Evolutionary conservation across 2,888 invertebrate species (phyloP), one percentile per base, ranked within the genome.

Genomic region (Blastobasis lacticolella): DNA sequence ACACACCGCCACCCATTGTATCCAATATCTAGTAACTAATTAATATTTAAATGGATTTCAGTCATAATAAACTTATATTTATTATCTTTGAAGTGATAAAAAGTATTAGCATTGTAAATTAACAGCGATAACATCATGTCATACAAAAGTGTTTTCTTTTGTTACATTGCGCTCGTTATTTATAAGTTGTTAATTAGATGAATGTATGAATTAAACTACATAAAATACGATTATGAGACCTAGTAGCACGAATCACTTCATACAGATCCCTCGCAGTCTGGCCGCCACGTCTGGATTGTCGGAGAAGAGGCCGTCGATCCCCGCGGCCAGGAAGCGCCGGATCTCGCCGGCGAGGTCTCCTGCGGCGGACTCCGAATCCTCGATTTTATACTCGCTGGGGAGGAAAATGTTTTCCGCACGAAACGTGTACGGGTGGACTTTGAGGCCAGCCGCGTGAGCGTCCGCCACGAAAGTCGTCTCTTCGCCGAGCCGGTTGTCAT

Each of bases 341-440:
- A 84, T 54, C 58, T 87, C 87, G 7, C 79, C 78, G 10, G 52
- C 69, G 45, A 77, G 66, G 52, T 87, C 63, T 8, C 87, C 87
- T 4, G 75, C 76, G 41, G 63, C 59, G 10, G 61, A 62, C 0
- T 73, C 73, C 4, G 64, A 36, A 43, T 75, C 71, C 3, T 62
- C 59, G 47, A 69, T 78, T 7, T 67, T 71, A 52, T 73, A 86
- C 53, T 87, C 84, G 6, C 63, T 64, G 4, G 87, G 87, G 1
- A 88, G 66, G 56, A 62, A 88, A 0, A 53, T 41, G 51, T 85
- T 85, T 57, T 87, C 87, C 10, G 85, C 75, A 1, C 87, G 73
- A 56, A 86, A 86, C 1, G 87, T 87, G 55, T 78, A 87, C 0
- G 86, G 84, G 49, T 87, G 86, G 1, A 88, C 86, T 57, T 83